Evolutionary conservation across 1,140 invertebrate species (phyloP), one percentile per base, ranked within the genome.

Genomic region (Formica exsecta): DNA sequence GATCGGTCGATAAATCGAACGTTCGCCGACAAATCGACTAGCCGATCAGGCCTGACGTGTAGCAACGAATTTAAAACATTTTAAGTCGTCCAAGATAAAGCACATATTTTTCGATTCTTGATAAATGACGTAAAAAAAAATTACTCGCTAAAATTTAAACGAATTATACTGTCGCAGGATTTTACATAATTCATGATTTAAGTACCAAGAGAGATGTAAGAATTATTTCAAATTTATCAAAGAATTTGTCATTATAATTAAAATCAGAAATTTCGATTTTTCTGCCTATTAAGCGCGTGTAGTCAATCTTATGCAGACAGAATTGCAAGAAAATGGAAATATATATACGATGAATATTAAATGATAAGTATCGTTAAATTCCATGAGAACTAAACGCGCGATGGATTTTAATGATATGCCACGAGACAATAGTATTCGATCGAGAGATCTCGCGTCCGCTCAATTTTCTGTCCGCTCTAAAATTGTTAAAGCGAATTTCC

Each of bases 1-100:
- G 88, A 89, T 89, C 88, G 65, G 22, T 71, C 87, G 88, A 89
- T 89, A 89, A 89, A 89, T 86, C 87, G 88, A 89, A 89, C 85
- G 65, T 79, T 86, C 70, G 77, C 87, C 88, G 71, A 76, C 84
- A 86, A 81, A 89, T 89, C 84, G 87, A 68, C 54, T 85, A 64
- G 70, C 75, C 83, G 84, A 89, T 86, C 85, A 48, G 44, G 22
- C 19, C 87, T 83, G 88, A 86, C 87, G 51, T 57, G 5, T 70
- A 22, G 36, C 79, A 38, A 57, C 54, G 54, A 51, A 83, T 83
- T 83, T 62, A 73, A 83, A 83, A 74, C 54, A 54, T 61, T 74
- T 61, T 19, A 41, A 8, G 13, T 70, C 36, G 32, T 38, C 8
- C 25, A 22, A 73, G 32, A 73, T 57, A 51, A 70, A 83, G 11